Percentiles rank a stretch among this genome's conserved stretches.
phyloP scores from a whole-genome alignment of 1,140 invertebrate genomes.

The Bilobella aurantiaca region DNA sequence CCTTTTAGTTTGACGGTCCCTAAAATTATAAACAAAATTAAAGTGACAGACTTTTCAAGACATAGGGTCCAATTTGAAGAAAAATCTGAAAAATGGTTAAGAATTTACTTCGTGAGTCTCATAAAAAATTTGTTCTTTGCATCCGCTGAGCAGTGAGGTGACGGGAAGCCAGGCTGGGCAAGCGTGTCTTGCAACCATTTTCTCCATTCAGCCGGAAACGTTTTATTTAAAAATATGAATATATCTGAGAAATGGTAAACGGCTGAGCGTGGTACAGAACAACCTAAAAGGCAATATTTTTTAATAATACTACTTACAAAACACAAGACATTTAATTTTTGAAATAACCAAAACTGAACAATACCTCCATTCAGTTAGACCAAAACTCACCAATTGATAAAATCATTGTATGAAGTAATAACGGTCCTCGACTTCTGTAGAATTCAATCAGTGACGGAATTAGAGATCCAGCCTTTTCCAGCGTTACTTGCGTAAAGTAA shows the following conservation, averaged over 20 bases:
- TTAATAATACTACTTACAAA: too few relatives aligned
- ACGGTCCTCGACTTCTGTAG: constrained; percentile 16
- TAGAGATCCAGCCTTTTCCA: constrained; percentile 19
- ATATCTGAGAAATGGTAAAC: constrained; percentile 19
- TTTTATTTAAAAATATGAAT: constrained; percentile 9
- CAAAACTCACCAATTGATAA: constrained; percentile 23
- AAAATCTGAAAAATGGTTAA: neutral
- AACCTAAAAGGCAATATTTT: constrained; percentile 14
- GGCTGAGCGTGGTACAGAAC: constrained; percentile 21
- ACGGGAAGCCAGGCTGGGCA: constrained; percentile 25
- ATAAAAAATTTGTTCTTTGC: constrained; percentile 28
- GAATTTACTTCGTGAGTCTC: constrained; percentile 29
- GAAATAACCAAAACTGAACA: neutral
- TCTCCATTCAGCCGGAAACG: constrained; percentile 24
- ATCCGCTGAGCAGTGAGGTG: constrained; percentile 20
- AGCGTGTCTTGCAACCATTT: constrained; percentile 27
- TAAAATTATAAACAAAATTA: constrained; percentile 8
- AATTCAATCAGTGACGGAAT: constrained; percentile 18
- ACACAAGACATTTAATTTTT: too few relatives aligned
- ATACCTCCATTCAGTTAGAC: too few relatives aligned
- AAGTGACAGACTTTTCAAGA: neutral
- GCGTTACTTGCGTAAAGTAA: constrained; percentile 15
- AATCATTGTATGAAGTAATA: constrained; percentile 22
- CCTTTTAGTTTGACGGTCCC: constrained; percentile 30
- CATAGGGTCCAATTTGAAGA: neutral